Percentiles rank a stretch among this genome's conserved stretches.
Evolutionary conservation across 2,113 vertebrate species (phyloP).

Genomic region (Apeltes quadracus): DNA sequence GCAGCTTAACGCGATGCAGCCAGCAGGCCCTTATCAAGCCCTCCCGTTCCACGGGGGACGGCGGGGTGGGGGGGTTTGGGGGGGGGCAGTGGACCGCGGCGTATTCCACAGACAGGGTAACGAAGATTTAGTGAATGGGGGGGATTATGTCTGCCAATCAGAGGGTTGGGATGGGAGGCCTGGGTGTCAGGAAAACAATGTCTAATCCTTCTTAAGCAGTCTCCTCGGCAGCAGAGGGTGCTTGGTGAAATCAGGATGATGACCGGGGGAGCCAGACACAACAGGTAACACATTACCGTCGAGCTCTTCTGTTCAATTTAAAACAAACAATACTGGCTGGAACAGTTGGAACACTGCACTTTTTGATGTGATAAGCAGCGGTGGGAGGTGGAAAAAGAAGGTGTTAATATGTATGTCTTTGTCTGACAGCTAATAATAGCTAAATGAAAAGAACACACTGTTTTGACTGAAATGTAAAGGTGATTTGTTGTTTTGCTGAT

Average conservation of each 20-base stretch:
- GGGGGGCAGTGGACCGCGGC: constrained; percentile 72
- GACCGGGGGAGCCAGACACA: constrained; percentile 64
- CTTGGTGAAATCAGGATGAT: constrained; percentile 72
- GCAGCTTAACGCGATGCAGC: constrained; percentile 68
- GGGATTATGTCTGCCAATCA: constrained; percentile 82
- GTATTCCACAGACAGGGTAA: constrained; percentile 75
- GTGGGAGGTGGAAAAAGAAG: constrained; percentile 13
- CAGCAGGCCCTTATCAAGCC: constrained; percentile 72
- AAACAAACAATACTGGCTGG: constrained; percentile 46
- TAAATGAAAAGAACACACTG: constrained; percentile 20
- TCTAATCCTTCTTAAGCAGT: constrained; percentile 78
- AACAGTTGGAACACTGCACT: constrained; percentile 50
- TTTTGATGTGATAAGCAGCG: constrained; percentile 54
- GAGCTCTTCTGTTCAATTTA: constrained; percentile 64
- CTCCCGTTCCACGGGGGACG: constrained; percentile 36
- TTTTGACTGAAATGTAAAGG: constrained; percentile 22
- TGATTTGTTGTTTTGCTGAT: constrained; percentile 8
- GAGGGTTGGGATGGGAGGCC: constrained; percentile 73
- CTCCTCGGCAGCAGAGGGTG: constrained; percentile 69
- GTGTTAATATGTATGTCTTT: constrained; percentile 42
- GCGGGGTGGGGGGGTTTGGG: constrained; percentile 11
- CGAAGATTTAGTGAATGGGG: constrained; percentile 77
- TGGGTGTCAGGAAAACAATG: constrained; percentile 80
- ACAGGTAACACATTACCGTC: constrained; percentile 74
- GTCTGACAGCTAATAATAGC: constrained; percentile 42